Evolutionary conservation across 2,113 vertebrate species (phyloP), one percentile per base, ranked within the genome.

Genomic region (Athene cunicularia): DNA sequence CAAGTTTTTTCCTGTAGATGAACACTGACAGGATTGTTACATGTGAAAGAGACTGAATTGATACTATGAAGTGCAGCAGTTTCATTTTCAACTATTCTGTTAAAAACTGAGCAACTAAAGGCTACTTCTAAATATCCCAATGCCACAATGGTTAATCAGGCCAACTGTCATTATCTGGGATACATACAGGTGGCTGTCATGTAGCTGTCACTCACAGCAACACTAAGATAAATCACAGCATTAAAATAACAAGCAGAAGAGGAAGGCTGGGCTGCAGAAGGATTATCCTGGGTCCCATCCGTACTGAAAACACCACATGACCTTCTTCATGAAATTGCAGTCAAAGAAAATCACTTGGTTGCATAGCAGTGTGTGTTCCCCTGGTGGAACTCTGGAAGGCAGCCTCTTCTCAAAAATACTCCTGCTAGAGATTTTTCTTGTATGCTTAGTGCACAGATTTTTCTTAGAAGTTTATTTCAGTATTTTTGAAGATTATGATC

Each of bases 201-300:
- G 56, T 24, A 58, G 56, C 90, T 63, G 52, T 73, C 86, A 49
- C 86, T 93, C 53, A 70, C 35, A 66, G 67, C 82, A 86, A 75
- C 72, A 49, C 74, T 56, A 83, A 83, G 37, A 72, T 47, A 87
- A 93, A 93, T 33, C 39, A 39, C 3, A 5, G 76, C 56, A 39
- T 91, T 82, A 81, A 79, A 93, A 89, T 75, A 70, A 90, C 70
- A 91, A 90, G 53, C 20, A 80, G 83, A 62, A 90, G 83, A 91
- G 73, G 77, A 96, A 94, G 87, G 90, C 87, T 64, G 43, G 41
- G 77, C 66, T 41, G 63, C 76, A 83, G 55, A 53, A 86, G 80
- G 93, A 90, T 96, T 95, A 95, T 58, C 63, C 86, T 0, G 2
- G 47, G 77, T 77, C 71, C 75, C 2, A 1, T 66, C 68, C 20